Base-by-base conservation (phyloP, 2,113 vertebrate genomes). In the Riparia riparia region DNA sequence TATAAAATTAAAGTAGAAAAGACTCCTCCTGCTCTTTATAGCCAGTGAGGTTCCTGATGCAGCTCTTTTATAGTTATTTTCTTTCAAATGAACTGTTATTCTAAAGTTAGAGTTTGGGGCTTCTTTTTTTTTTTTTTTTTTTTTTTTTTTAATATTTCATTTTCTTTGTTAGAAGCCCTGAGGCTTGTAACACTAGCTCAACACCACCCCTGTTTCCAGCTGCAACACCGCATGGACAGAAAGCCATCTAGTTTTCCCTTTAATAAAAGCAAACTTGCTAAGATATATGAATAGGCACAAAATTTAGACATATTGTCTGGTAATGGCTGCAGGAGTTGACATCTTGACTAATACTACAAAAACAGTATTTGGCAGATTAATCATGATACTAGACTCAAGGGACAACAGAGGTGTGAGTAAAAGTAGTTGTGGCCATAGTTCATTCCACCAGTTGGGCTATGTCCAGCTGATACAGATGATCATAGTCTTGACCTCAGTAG, bases 1-100 rank as follows among this genome's bases (percentile, higher is more conserved):
- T 60, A 95, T 57, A 96, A 93, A 95, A 96, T 81, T 83, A 86
- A 94, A 53, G 73, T 66, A 83, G 68, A 86, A 95, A 94, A 93
- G 79, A 73, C 71, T 93, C 47, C 71, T 92, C 82, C 74, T 73
- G 72, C 41, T 92, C 76, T 90, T 89, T 58, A 84, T 64, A 83
- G 79, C 14, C n/a, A 44, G 16, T 71, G 71, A 95, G 29, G 71
- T 51, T 88, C 60, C 71, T 88, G 76, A 83, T 80, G 70, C 82
- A 88, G 76, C 44, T 85, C 60, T 93, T 97, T 88, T 81, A 49
- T 57, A 77, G 18, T 77, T 87, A 77, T 5, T 71, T 81, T 68
- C 54, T 96, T 95, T 71, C 76, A 92, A 86, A 93, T 81, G 32
- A 90, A 83, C 71, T 83, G 39, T 39, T 84, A 29, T 51, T 86